Conservation (phyloP, 2,113 vertebrate species). For the Ptychochromis oligacanthus region DNA sequence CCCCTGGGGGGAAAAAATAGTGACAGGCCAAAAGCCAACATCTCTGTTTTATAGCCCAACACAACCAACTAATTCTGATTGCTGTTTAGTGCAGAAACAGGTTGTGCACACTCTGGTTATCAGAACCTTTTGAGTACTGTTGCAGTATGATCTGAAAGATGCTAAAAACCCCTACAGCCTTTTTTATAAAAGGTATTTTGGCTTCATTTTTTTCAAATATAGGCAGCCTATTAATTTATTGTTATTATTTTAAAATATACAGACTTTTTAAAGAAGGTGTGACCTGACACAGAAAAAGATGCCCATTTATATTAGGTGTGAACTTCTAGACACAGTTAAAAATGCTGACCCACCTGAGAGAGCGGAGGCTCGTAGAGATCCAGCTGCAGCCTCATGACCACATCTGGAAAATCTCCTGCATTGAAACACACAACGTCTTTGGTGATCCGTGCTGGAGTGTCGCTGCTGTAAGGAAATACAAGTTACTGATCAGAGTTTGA, state of each 20-base stretch:
- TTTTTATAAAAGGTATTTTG: no score
- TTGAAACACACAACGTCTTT: slow-evolving; percentile 99
- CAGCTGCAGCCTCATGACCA: slow-evolving; percentile 96
- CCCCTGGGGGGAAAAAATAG: neutral
- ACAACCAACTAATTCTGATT: neutral
- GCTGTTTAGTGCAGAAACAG: neutral
- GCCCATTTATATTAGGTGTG: neutral
- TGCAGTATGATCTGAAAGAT: neutral
- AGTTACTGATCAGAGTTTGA: neutral
- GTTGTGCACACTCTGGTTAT: neutral
- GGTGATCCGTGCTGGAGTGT: slow-evolving; percentile 94
- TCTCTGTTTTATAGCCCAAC: neutral
- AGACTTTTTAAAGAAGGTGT: neutral
- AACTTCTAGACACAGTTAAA: neutral
- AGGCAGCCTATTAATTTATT: neutral
- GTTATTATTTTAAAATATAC: neutral
- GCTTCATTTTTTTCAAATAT: neutral
- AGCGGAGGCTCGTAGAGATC: slow-evolving; percentile 97
- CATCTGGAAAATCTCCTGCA: slow-evolving; percentile 95
- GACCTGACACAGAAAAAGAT: neutral
- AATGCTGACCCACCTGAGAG: slow-evolving; percentile 86
- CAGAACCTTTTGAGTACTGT: neutral
- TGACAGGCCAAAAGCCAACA: neutral
- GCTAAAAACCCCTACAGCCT: no score
- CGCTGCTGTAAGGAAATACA: slow-evolving; percentile 68